These are phyloP conservation scores for Cacoxenus indagator DNA, from an alignment of 2,888 invertebrate species.

Conservation along the genomic window DNA sequence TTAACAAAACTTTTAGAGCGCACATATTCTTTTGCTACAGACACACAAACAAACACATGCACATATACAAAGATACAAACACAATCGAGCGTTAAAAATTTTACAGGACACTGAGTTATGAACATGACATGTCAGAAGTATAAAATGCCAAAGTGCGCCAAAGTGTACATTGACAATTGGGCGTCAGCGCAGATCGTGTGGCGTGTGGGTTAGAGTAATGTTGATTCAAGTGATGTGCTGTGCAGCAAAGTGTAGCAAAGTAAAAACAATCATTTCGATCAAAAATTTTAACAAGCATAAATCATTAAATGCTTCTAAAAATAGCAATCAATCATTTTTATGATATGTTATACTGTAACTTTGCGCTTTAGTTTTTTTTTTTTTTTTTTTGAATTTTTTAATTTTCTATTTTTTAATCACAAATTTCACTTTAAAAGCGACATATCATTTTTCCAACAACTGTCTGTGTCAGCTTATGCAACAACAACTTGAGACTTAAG, in stretches of 20 bases:
- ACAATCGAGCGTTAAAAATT: conserved; percentile 40
- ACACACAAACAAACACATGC: not conserved
- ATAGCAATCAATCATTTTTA: conserved; percentile 52
- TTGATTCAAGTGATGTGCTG: not conserved
- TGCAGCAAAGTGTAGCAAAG: conserved; percentile 9
- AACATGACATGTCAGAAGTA: conserved; percentile 61
- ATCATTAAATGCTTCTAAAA: conserved; percentile 52
- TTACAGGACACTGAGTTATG: conserved; percentile 61
- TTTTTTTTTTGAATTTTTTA: conserved; percentile 57
- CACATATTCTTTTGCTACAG: not conserved
- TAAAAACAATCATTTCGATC: conserved; percentile 26
- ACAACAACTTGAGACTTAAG: not conserved
- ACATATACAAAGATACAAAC: not conserved
- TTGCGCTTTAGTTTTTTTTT: conserved; percentile 54
- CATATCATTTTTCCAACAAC: not conserved
- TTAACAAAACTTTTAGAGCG: conserved; percentile 32
- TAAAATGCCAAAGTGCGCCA: conserved; percentile 28
- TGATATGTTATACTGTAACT: conserved; percentile 10
- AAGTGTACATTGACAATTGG: too few species aligned
- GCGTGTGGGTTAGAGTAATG: not conserved
- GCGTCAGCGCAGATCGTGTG: too few species aligned
- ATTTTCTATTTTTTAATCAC: not conserved
- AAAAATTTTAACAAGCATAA: conserved; percentile 46
- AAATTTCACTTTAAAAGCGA: not conserved
- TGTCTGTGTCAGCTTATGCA: not conserved